Evolutionary conservation across 2,888 invertebrate species (phyloP).

Genomic region (Hermaeophaga mercurialis): DNA sequence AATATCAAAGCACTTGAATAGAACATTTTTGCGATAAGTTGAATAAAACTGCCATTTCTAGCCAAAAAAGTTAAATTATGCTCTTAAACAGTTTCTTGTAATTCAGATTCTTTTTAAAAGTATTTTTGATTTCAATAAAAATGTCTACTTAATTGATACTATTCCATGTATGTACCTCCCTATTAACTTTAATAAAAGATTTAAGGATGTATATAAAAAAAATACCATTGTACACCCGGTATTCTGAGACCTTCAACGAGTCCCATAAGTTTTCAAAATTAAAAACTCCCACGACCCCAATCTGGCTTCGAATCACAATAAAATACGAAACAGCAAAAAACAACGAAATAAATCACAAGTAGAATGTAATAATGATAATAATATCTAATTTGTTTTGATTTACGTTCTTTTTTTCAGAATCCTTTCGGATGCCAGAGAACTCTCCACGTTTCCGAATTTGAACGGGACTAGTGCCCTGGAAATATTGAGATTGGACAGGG

Average conservation of each 20-base stretch:
- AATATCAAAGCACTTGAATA: too few species aligned
- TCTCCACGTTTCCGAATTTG: constrained; percentile 81
- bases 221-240: background rate
- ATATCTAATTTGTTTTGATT: constrained; percentile 39
- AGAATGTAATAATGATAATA: constrained; percentile 36
- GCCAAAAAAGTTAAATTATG: too few species aligned
- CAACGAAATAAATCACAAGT: constrained; percentile 31
- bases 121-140: too few species aligned
- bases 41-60: too few species aligned
- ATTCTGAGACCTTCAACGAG: too few species aligned
- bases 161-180: too few species aligned
- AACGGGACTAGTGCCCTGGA: constrained; percentile 81
- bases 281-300: constrained; percentile 17
- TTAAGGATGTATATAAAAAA: too few species aligned
- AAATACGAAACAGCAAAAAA: constrained; percentile 27
- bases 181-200: too few species aligned
- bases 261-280: constrained; percentile 16
- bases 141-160: too few species aligned
- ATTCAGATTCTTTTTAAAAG: too few species aligned
- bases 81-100: too few species aligned
- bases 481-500: constrained; percentile 81
- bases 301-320: constrained; percentile 16
- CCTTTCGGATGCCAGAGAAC: constrained; percentile 81
- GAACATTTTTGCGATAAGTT: too few species aligned
- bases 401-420: constrained; percentile 63